phyloP scores from a whole-genome alignment of 1,140 invertebrate genomes.

The Caenorhabditis elegans region DNA sequence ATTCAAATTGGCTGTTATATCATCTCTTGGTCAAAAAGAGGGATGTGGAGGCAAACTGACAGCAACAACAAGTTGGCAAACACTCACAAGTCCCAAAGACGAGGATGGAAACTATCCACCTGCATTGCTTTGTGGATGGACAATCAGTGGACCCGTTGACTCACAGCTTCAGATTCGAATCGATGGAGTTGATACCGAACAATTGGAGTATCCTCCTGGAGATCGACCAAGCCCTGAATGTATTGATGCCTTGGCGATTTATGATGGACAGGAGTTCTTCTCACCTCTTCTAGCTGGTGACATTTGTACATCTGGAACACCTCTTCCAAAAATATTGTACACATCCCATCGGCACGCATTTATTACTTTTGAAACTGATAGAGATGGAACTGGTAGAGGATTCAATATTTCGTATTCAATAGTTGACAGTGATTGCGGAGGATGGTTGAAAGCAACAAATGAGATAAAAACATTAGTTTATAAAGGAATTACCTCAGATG shows the following conservation, averaged over 20 bases:
- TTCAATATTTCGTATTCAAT: slow-evolving; percentile 51
- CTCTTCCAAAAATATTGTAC: slow-evolving; percentile 10
- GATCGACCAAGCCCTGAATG: slow-evolving; percentile 1
- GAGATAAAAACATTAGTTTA: background rate
- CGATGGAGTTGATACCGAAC: slow-evolving; percentile 47
- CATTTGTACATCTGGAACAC: slow-evolving; percentile 25
- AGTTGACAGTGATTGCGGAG: background rate
- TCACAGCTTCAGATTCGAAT: slow-evolving; percentile 50
- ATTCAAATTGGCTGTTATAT: slow-evolving; percentile 55
- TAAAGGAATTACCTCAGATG: background rate
- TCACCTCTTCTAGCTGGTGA: slow-evolving; percentile 53
- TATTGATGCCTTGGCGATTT: slow-evolving; percentile 52
- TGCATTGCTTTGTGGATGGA: slow-evolving; percentile 58
- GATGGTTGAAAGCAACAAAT: slow-evolving; percentile 15
- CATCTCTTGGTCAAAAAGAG: slow-evolving; percentile 52
- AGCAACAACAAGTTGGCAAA: slow-evolving; percentile 54
- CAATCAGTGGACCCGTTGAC: slow-evolving; percentile 41
- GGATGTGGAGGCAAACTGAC: slow-evolving; percentile 61
- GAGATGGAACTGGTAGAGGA: slow-evolving; percentile 43
- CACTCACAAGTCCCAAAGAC: slow-evolving; percentile 47
- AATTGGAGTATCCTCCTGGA: slow-evolving; percentile 43
- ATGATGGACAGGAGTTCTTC: slow-evolving; percentile 57
- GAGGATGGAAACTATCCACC: slow-evolving; percentile 51
- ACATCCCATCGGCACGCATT: slow-evolving; percentile 44
- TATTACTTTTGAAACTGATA: slow-evolving; percentile 59